These are phyloP conservation scores for Isoperla grammatica DNA, from an alignment of 2,888 invertebrate species.

Conservation along the genomic window DNA sequence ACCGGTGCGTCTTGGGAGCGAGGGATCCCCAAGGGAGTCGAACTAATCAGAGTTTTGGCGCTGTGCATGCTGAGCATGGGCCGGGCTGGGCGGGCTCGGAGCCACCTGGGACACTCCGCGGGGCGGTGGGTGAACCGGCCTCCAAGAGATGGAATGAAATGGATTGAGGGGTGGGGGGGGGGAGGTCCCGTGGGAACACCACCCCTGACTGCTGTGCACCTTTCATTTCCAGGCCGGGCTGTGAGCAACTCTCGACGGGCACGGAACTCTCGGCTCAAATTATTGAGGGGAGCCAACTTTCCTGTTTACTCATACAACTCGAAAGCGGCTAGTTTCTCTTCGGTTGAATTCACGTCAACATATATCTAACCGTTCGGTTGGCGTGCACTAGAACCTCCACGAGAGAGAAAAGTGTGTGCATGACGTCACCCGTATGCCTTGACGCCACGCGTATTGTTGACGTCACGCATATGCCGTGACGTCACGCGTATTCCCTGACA, in stretches of 20 bases:
- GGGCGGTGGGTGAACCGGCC: not conserved
- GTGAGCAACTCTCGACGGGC: constrained; percentile 25
- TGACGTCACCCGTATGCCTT: no score
- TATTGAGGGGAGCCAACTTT: no score
- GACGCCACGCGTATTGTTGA: no score
- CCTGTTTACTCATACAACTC: no score
- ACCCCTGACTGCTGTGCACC: constrained; percentile 9
- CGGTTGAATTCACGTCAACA: no score
- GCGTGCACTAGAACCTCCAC: no score
- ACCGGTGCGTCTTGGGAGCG: constrained; percentile 1
- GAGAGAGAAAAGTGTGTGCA: no score
- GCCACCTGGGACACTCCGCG: constrained; percentile 20
- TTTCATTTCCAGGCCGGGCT: constrained; percentile 23
- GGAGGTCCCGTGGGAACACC: constrained; percentile 18
- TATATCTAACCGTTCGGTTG: no score
- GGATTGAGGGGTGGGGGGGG: constrained; percentile 30
- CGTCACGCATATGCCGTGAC: no score
- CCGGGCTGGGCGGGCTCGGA: no score
- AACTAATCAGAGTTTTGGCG: constrained; percentile 33
- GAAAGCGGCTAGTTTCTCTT: no score
- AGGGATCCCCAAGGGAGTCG: constrained; percentile 25
- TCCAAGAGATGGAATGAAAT: constrained; percentile 26
- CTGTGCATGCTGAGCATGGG: constrained; percentile 23
- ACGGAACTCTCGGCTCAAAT: constrained; percentile 3
- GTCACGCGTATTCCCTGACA: no score